Evolutionary conservation across 2,113 vertebrate genomes (phyloP).

Genomic region (Takifugu flavidus): DNA sequence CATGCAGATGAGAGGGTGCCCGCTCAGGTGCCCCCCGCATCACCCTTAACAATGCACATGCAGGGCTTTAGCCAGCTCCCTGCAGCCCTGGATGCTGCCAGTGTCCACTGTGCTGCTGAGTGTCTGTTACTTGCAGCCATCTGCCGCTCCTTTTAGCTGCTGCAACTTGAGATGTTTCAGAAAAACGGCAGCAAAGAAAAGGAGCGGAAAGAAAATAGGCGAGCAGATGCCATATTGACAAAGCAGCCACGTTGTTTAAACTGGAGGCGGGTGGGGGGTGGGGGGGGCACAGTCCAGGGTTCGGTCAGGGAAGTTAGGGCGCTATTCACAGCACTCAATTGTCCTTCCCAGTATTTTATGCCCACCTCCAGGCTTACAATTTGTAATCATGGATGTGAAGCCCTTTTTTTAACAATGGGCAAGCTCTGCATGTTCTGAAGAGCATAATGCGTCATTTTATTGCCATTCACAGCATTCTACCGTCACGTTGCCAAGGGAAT

Average conservation of each 20-base stretch:
- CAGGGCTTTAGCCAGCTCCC: constrained; percentile 48
- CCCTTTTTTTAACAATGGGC: constrained; percentile 30
- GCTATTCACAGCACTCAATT: constrained; percentile 47
- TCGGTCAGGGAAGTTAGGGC: constrained; percentile 12
- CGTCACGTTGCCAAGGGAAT: constrained; percentile 45
- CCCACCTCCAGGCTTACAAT: constrained; percentile 47
- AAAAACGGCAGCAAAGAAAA: constrained; percentile 73
- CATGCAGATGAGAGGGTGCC: constrained; percentile 59
- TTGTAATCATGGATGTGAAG: constrained; percentile 48
- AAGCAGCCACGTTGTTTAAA: constrained; percentile 77
- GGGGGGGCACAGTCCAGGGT: constrained; percentile 8
- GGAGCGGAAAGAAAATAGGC: constrained; percentile 78
- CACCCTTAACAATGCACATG: constrained; percentile 27
- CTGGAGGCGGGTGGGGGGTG: constrained; percentile 38
- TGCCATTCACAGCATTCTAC: constrained; percentile 51
- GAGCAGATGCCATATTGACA: constrained; percentile 76
- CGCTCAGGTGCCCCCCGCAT: constrained; percentile 27
- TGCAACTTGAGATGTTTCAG: constrained; percentile 75
- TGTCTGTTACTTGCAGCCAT: constrained; percentile 80
- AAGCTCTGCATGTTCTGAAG: constrained; percentile 44
- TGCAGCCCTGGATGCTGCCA: constrained; percentile 64
- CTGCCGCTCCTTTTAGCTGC: constrained; percentile 76
- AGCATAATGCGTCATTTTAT: constrained; percentile 53
- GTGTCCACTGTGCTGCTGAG: constrained; percentile 72
- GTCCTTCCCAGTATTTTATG: constrained; percentile 32